phyloP scores from a whole-genome alignment of 2,113 vertebrate species.

The Mus pahari region DNA sequence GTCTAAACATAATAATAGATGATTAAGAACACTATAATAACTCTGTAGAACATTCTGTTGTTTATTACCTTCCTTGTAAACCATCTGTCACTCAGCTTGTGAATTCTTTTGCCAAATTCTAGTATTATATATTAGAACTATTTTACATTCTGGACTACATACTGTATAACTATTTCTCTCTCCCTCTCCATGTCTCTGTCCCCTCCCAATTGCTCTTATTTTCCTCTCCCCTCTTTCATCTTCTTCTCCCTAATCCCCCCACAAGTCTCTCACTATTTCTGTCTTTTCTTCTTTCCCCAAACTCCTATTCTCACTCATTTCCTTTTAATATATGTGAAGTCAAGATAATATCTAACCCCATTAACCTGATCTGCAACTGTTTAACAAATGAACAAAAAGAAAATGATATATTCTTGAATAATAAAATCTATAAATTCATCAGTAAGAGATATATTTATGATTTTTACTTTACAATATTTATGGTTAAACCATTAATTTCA shows the following conservation, averaged over 20 bases:
- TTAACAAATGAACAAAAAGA: constrained; percentile 34
- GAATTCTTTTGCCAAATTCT: background rate
- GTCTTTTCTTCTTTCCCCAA: background rate
- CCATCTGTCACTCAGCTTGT: background rate
- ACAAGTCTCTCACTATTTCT: no score
- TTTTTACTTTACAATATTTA: constrained; percentile 59
- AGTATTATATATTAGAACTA: background rate
- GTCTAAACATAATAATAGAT: background rate
- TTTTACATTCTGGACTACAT: background rate
- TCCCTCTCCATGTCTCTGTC: fast-evolving
- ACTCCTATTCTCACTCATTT: background rate
- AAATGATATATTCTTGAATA: constrained; percentile 62
- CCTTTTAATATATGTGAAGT: constrained; percentile 16
- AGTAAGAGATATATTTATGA: constrained; percentile 42
- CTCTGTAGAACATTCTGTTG: background rate
- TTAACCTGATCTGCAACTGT: constrained; percentile 7
- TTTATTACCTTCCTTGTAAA: background rate
- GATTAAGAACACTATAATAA: background rate
- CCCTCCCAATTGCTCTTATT: background rate
- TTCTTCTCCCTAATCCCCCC: no score
- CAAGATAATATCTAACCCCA: background rate
- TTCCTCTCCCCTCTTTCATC: fast-evolving
- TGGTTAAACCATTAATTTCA: constrained; percentile 66
- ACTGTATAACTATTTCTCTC: background rate
- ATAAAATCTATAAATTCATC: constrained; percentile 55